Conservation (phyloP, 2,888 invertebrate species). For the Deilephila elpenor region DNA sequence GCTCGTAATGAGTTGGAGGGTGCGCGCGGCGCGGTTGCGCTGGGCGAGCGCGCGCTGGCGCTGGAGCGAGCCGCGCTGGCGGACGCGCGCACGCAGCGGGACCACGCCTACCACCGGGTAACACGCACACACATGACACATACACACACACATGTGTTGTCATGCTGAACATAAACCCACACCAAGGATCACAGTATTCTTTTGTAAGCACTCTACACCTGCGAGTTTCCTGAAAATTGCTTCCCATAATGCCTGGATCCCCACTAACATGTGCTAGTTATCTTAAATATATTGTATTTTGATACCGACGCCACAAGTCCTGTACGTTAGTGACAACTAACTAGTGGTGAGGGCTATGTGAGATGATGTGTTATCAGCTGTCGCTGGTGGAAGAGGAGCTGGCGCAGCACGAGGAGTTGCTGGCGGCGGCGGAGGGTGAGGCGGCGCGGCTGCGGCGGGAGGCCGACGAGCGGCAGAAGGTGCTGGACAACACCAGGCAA, state of each 20-base stretch:
- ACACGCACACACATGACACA: neutral
- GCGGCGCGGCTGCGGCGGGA: slow-evolving; percentile 54
- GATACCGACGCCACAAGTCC: neutral
- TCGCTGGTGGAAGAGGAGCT: slow-evolving; percentile 64
- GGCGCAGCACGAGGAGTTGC: slow-evolving; percentile 59
- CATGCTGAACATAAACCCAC: no score
- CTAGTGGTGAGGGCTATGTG: no score
- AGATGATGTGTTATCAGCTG: slow-evolving; percentile 49
- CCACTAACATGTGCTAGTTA: no score
- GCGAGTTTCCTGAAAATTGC: no score
- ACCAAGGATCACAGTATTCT: no score
- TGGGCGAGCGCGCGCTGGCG: slow-evolving; percentile 58
- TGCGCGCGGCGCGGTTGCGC: slow-evolving; percentile 55
- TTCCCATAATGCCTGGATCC: no score
- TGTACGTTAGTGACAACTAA: no score
- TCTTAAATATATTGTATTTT: no score
- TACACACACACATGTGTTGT: neutral
- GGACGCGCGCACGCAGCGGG: slow-evolving; percentile 57
- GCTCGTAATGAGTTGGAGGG: slow-evolving; percentile 74
- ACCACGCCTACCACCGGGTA: slow-evolving; percentile 59
- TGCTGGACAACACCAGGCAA: slow-evolving; percentile 48
- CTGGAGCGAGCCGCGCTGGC: slow-evolving; percentile 61
- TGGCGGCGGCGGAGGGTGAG: slow-evolving; percentile 59
- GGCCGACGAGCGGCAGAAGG: slow-evolving; percentile 48
- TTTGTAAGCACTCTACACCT: no score